Evolutionary conservation across 2,888 invertebrate genomes (phyloP), one percentile per base, ranked within the genome.

Genomic region (Parapristionchus giblindavisi): DNA sequence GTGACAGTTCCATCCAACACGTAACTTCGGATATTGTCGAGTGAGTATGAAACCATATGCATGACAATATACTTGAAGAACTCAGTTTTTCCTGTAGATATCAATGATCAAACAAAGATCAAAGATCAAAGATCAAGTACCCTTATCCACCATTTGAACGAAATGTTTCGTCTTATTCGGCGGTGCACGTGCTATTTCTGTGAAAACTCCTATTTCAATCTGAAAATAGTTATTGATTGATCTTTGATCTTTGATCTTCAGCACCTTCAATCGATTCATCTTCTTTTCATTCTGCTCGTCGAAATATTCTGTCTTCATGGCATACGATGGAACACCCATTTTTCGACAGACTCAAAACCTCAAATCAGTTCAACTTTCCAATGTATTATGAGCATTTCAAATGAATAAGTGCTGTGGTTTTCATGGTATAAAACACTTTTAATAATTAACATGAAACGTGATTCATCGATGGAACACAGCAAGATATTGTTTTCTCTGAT

Each of bases 31-130:
- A 71, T 71, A 32, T 58, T 43, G 14, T 71, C 71, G 56, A 71
- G 58, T 21, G 56, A 56, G 11, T 51, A 43, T 0, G 52, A 51
- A 29, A 71, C 71, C 8, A 71, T 54, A 21, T 40, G 40, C 71
- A 71, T 71, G 2, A 71, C 71, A 17, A 71, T 54, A 32, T 27
- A 71, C 71, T 71, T 71, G 71, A 71, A 71, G 14, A 21, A n/a
- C 14, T 56, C 43, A 3, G 71, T 71, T n/a, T 38, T 38, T 17
- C 71, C 71, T 68, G 68, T n/a, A n/a, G n/a, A n/a, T n/a, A n/a
- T n/a, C n/a, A n/a, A n/a, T n/a, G n/a, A n/a, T n/a, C n/a, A n/a
- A n/a, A n/a, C n/a, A n/a, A n/a, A n/a, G n/a, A n/a, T n/a, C n/a
- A n/a, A n/a, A n/a, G n/a, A n/a, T n/a, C n/a, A 52, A 21, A 24